Base-by-base conservation (phyloP, 2,113 vertebrate species). In the Anguilla japonica region DNA sequence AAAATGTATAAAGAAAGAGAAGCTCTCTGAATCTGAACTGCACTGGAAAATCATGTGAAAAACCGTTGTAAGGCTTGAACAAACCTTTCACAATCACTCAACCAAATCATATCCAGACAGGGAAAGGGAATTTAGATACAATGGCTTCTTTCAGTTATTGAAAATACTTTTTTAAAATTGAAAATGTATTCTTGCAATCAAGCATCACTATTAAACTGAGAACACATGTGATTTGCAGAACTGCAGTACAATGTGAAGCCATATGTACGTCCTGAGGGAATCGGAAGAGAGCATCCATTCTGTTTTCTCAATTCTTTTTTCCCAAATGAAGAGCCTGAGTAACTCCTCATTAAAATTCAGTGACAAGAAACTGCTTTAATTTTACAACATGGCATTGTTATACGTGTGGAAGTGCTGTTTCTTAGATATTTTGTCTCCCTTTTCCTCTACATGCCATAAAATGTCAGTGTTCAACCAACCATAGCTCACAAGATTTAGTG, bases 321-420 rank as follows among this genome's bases (percentile, higher is more conserved):
- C 57, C 81, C 81, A 3, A 43, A 53, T 53, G 41, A 63, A 82
- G 53, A 22, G 60, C 29, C 8, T 71, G 16, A 53, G 84, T 71
- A 50, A 71, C 75, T 16, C 67, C 80, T 79, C 43, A 56, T 83
- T 83, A 87, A 86, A 82, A 82, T 34, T 56, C 15, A 67, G 8
- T 26, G 60, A 26, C 60, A 22, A 83, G 81, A 34, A 8, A 41
- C 34, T 41, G 84, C 46, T 34, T 41, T 67, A 67, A 67, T 50
- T 57, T 71, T 84, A 56, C 79, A 16, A 41, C 22, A 7, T 67
- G 18, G 20, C 4, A 26, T 22, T 67, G 41, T 39, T 63, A 63
- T 41, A 56, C 57, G 26, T 9, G 14, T 7, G 78, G 29, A 53
- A 1, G 22, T 20, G 53, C 39, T 40, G 75, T 79, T n/a, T 11